Evolutionary conservation across 1,140 invertebrate species (phyloP), one percentile per base, ranked within the genome.

Genomic region (Trachymyrmex cornetzi): DNA sequence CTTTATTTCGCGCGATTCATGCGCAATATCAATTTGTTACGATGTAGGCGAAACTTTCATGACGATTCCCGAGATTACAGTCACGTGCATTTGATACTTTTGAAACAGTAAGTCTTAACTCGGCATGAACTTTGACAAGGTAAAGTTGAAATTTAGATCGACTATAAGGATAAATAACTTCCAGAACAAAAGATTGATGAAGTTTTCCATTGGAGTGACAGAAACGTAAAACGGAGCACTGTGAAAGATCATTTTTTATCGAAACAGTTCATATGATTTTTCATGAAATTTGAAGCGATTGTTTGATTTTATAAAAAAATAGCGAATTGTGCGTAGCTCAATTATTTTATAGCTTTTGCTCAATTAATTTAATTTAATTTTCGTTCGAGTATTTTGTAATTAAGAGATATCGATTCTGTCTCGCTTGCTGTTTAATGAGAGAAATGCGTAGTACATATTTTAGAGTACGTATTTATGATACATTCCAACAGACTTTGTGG

Each of bases 1-100:
- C 57, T 38, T 86, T 22, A 86, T 69, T 82, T 86, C 55, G 71
- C n/a, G 38, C 53, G 64, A 86, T 81, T 86, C 77, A 86, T 75
- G 80, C 44, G 80, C 80, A 61, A 74, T 55, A 55, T 75, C 55
- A 84, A 84, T 84, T 84, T 38, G 55, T 84, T 61, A 84, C n/a
- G 24, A 84, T 57, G 80, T 74, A 34, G 53, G n/a, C 14, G n/a
- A 50, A 74, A 75, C 64, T 75, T 84, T 74, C 9, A 38, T 44
- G 55, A 14, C 2, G 55, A 48, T 61, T 48, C 14, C n/a, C 55
- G 57, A 48, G 80, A 84, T 84, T 84, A 24, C 55, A 84, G 27
- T 75, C 80, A 75, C 55, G 80, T 27, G 69, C 27, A 27, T 84
- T 84, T 50, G 80, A 74, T 74, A 84, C 27, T 24, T 53, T 75